Evolutionary conservation across 2,888 invertebrate species (phyloP), one percentile per base, ranked within the genome.

Genomic region (Zelleria hepariella): DNA sequence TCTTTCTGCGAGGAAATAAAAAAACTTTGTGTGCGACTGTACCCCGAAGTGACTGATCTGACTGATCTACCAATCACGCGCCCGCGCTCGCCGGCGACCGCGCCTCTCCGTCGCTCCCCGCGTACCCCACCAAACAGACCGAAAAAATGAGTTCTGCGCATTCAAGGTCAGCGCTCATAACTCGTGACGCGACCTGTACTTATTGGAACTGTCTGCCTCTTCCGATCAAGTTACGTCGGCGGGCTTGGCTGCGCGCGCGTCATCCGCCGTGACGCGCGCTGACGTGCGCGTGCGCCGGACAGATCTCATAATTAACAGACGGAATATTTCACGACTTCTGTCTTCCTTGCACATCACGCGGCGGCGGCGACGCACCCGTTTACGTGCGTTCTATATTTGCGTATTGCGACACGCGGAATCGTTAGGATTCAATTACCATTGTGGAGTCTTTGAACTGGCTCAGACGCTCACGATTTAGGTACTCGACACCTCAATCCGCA

Each of bases 281-380:
- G 54, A 54, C 54, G 54, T 25, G 32, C 42, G 26, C 47, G n/a
- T n/a, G n/a, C n/a, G n/a, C n/a, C 6, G n/a, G 24, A 58, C 56
- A 47, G 59, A 64, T 59, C 57, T 59, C 58, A 63, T 65, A 66
- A 65, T 58, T 58, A 58, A 27, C 67, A 64, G 66, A 62, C 67
- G 67, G 63, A 69, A 76, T 68, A 74, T 76, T 74, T 71, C 65
- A 62, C 65, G 57, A 65, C 61, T 61, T 32, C 55, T 21, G 21
- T 32, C 10, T 25, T n/a, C n/a, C n/a, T n/a, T n/a, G 15, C 32
- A 15, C 26, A 21, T 24, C 55, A 32, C 55, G 20, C 32, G 55
- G 32, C 27, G 7, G 18, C 23, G 23, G 25, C 51, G n/a, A 54
- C 18, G 54, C 26, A 54, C 21, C 8, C 21, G 51, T 18, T 32